phyloP scores from a whole-genome alignment of 2,113 vertebrate genomes.

The human region DNA sequence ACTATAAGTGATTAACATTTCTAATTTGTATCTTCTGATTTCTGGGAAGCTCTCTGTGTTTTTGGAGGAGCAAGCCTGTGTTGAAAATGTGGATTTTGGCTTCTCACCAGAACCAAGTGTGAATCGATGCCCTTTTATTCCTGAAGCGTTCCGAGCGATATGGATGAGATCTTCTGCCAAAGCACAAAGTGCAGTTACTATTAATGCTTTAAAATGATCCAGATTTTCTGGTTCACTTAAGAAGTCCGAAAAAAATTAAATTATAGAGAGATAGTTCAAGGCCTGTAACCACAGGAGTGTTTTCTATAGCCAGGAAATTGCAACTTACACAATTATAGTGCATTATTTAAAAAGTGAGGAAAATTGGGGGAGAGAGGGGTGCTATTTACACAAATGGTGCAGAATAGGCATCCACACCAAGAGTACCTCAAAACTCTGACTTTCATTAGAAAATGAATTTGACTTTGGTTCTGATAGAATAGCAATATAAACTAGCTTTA shows the following conservation, averaged over 20 bases:
- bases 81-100: neutral
- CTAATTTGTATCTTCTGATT: neutral
- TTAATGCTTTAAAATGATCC: neutral
- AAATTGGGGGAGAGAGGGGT: neutral
- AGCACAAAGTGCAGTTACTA: neutral
- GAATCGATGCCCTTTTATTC: neutral
- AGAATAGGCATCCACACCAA: neutral
- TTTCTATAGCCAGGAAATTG: neutral
- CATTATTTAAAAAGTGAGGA: neutral
- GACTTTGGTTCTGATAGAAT: neutral
- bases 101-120: neutral
- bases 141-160: neutral
- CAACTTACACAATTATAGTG: neutral
- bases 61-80: neutral
- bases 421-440: neutral
- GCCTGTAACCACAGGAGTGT: neutral
- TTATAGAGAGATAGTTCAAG: neutral
- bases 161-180: neutral
- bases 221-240: conserved; percentile 30
- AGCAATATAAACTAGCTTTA: neutral
- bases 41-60: neutral
- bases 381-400: neutral
- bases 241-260: neutral
- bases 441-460: neutral
- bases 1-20: neutral